Evolutionary conservation across 1,140 invertebrate genomes (phyloP), one percentile per base, ranked within the genome.

Genomic region (Drosophila fuyamai): DNA sequence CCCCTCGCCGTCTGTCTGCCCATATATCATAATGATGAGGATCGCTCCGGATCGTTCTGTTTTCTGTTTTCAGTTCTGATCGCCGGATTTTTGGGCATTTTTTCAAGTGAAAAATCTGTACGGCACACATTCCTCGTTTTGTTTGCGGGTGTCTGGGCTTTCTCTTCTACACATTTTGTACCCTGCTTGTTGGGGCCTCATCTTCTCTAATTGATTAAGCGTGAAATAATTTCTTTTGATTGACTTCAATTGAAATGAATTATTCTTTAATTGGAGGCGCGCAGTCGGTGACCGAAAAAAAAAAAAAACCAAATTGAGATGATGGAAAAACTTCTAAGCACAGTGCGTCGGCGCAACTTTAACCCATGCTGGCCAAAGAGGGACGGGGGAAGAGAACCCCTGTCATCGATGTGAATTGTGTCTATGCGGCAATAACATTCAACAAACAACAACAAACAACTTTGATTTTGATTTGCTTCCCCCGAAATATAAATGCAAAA

Each of bases 201-300:
- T 46, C n/a, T 40, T 66, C 79, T 76, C 68, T 83, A 82, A 86
- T 86, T 88, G 83, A 88, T 88, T 88, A 89, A 88, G 83, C 83
- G 83, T 88, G 84, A 88, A 88, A 88, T 88, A 83, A 88, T 88
- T 88, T 71, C 84, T 89, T 89, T 88, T 88, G 83, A 88, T 88
- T 88, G 83, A 88, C 83, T 88, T 89, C 83, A 88, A 88, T 88
- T 88, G 84, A 88, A 88, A 88, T 88, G 83, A 88, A 88, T 88
- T 88, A 89, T 88, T 89, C 79, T 80, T 89, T 89, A 88, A 88
- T 88, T 88, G 83, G 83, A 58, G 58, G 57, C 55, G 71, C 83
- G 72, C 81, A 47, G 76, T 66, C 23, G 73, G 73, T 53, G 73
- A 43, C 73, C 53, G 27, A 58, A 46, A 53, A 74, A 47, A 23